Base-by-base conservation (phyloP, 2,888 invertebrate species). In the Leucophenga maculata region DNA sequence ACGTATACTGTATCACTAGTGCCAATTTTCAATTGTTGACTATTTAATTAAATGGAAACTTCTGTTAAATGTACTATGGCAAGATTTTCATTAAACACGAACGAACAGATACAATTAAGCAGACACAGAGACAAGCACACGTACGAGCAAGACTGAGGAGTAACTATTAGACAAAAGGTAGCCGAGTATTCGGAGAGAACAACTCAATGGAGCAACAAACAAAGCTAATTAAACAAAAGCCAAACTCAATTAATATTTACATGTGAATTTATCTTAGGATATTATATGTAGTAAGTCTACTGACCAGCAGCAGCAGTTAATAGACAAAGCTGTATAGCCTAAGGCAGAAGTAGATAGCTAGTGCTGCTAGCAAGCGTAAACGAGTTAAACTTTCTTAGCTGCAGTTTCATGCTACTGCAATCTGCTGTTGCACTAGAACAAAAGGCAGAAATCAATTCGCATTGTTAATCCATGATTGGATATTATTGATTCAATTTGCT, bases 401-500 rank as follows among this genome's bases (percentile, higher is more conserved):
- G 11, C 9, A 3, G 11, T 39, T 11, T 8, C 39, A 39, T 39
- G 11, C 8, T 39, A 11, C 39, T 11, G 26, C 26, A 26, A 26
- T 26, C 26, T 26, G 26, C 4, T 26, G 26, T 59, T 59, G 59
- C 59, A 26, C 39, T 32, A 59, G 16, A 59, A 67, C 67, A 57
- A 39, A 57, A 70, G 75, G 75, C 75, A 74, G 84, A 81, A 81
- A 81, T 81, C 81, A 81, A 81, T 86, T 85, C 82, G 74, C 82
- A 85, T 85, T 85, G 85, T 86, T 85, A 84, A 82, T 77, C 78
- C 77, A 79, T 85, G 85, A 85, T 85, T 85, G 82, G 84, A 86
- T 85, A 85, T 85, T 85, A 85, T 86, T 85, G 85, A 86, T 80
- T 80, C 77, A 78, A 85, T 84, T 84, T 84, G 76, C 79, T 69